Percentiles rank a stretch among this genome's conserved stretches.
Evolutionary conservation across 2,113 vertebrate genomes (phyloP).

Genomic region (Suricata suricatta): DNA sequence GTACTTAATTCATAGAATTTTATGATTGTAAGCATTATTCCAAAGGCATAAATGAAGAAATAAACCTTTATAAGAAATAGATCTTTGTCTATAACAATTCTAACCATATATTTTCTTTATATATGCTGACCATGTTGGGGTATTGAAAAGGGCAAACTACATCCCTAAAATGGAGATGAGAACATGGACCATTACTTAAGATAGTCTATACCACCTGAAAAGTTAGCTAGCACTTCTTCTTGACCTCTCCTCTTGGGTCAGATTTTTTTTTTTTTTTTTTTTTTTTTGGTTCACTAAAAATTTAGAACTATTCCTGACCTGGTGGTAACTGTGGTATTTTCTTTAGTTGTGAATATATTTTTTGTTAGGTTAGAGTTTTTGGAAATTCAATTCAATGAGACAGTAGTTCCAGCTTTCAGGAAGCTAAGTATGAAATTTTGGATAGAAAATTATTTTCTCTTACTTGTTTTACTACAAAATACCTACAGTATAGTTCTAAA

Average conservation of each 20-base stretch:
- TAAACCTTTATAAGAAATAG: neutral
- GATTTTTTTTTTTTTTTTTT: neutral
- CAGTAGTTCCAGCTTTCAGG: neutral
- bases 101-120: neutral
- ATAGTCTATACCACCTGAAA: neutral
- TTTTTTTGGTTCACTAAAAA: neutral
- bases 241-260: neutral
- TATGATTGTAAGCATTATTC: neutral
- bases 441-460: neutral
- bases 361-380: neutral
- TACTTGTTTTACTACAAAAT: slow-evolving; percentile 19
- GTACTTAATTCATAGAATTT: neutral
- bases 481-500: neutral
- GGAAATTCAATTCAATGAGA: neutral
- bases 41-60: neutral
- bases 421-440: neutral
- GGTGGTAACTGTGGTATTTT: neutral
- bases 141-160: neutral
- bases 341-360: neutral
- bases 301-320: neutral
- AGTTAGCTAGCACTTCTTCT: neutral
- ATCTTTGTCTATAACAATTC: neutral
- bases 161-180: neutral
- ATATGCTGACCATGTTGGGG: neutral
- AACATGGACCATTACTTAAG: neutral